These are phyloP conservation scores for Callinectes sapidus DNA, from an alignment of 2,888 invertebrate genomes.

Conservation along the genomic window DNA sequence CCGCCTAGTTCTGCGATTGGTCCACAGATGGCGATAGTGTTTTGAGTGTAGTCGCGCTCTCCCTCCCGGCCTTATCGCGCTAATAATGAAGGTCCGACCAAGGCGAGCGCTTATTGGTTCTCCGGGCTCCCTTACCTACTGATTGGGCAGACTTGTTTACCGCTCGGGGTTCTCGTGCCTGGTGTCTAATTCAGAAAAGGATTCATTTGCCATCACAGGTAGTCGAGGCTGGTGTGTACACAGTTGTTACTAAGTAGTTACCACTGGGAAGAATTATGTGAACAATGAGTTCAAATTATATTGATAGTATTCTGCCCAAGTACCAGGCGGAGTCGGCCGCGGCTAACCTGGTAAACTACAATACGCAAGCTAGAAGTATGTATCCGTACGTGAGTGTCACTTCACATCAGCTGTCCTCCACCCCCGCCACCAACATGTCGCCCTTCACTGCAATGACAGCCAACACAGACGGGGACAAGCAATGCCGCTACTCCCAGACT, in stretches of 20 bases:
- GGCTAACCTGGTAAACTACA: constrained; percentile 72
- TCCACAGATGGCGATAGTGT: constrained; percentile 73
- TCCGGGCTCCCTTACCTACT: constrained; percentile 73
- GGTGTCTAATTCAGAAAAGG: constrained; percentile 73
- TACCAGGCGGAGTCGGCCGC: constrained; percentile 73
- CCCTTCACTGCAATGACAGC: constrained; percentile 72
- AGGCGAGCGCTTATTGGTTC: constrained; percentile 73
- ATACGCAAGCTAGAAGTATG: constrained; percentile 72
- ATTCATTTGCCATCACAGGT: constrained; percentile 73
- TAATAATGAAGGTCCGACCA: constrained; percentile 73
- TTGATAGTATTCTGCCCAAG: constrained; percentile 73
- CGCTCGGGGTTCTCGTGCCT: constrained; percentile 71
- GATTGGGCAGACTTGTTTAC: constrained; percentile 73
- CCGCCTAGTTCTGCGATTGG: constrained; percentile 73
- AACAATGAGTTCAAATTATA: constrained; percentile 73
- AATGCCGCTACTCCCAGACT: constrained; percentile 72
- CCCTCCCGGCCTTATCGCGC: constrained; percentile 73
- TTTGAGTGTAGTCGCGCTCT: constrained; percentile 73
- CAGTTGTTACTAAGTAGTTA: constrained; percentile 73
- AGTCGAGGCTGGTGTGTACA: constrained; percentile 73
- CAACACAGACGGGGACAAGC: constrained; percentile 71
- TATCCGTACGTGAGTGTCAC: constrained; percentile 73
- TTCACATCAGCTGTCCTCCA: constrained; percentile 72
- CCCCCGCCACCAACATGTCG: constrained; percentile 72
- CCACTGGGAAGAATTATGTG: constrained; percentile 72